Evolutionary conservation across 53 echinoderm and acorn worm genomes (phyloP), one percentile per base, ranked within the genome.

Genomic region (Crossaster papposus): DNA sequence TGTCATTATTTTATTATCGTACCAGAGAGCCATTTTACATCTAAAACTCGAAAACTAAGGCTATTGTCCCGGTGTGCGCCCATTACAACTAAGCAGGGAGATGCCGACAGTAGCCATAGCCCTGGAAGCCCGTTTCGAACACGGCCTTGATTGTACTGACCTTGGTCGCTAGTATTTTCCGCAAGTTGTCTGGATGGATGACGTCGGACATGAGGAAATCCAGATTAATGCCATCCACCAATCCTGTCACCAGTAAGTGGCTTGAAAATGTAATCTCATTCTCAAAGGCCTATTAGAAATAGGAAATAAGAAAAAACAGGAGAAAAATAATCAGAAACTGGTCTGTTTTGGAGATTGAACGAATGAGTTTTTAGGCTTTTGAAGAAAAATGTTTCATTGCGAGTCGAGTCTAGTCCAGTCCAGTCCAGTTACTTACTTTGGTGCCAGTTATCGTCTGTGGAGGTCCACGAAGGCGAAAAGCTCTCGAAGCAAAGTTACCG

Each of bases 121-220:
- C n/a, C n/a, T n/a, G n/a, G n/a, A 44, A 44, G 44, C 44, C 9
- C 1, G 44, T 5, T n/a, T 44, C 44, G 9, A 44, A 7, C 44
- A 44, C n/a, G n/a, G n/a, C 5, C 44, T 44, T 44, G 17, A 88
- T 76, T 62, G 24, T 15, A 78, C 63, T 32, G 29, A 87, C 87
- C 87, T 87, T 87, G 3, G 76, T 87, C 22, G 50, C 87, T 33
- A 72, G 62, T 33, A 87, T 87, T 62, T 87, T 87, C 14, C 4
- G 54, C n/a, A 62, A 58, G 51, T 87, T 87, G 37, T 87, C 87
- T 28, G 87, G 64, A 35, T 72, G 72, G 23, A 87, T 55, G 62
- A 87, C 77, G 63, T 87, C 87, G 15, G 87, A 87, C 87, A 87
- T 87, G 87, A 87, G 77, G 87, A 87, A 87, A 36, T 87, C 77